Evolutionary conservation across 2,888 invertebrate species (phyloP).

Genomic region (Toxonevra muliebris): DNA sequence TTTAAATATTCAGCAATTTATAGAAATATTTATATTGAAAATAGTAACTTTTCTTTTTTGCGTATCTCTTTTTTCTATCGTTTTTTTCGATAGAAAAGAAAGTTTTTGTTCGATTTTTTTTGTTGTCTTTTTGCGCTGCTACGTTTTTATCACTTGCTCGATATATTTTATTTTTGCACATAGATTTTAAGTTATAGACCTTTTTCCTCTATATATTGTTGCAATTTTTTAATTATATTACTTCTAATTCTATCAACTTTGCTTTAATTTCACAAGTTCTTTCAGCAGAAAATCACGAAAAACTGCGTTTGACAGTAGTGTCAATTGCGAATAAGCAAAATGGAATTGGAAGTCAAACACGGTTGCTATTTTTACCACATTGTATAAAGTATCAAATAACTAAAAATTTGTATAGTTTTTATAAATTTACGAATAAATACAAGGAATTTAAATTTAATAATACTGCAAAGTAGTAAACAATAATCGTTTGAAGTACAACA

Average conservation of each 20-base stretch:
- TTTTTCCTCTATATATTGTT: too few relatives aligned
- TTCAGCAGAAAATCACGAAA: not conserved
- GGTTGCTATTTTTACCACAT: conserved; percentile 21
- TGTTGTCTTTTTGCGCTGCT: conserved; percentile 1
- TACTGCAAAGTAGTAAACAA: too few relatives aligned
- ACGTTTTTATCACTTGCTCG: not conserved
- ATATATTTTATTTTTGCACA: not conserved
- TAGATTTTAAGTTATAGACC: not conserved
- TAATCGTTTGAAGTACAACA: too few relatives aligned
- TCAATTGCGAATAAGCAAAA: not conserved
- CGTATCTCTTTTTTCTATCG: not conserved
- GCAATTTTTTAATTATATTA: too few relatives aligned
- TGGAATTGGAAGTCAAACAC: conserved; percentile 8
- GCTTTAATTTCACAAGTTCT: not conserved
- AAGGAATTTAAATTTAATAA: too few relatives aligned
- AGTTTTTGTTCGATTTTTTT: conserved; percentile 23
- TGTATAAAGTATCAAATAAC: too few relatives aligned
- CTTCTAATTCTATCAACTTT: not conserved
- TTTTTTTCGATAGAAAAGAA: conserved; percentile 19
- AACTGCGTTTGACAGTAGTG: conserved; percentile 11
- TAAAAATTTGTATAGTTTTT: conserved; percentile 21
- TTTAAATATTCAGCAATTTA: too few relatives aligned
- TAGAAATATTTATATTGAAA: too few relatives aligned
- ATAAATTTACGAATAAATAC: too few relatives aligned
- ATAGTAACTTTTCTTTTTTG: too few relatives aligned